Percentiles rank a stretch among this genome's conserved stretches.
Evolutionary conservation across 2,113 vertebrate genomes (phyloP).

Genomic region (Neoarius graeffei): DNA sequence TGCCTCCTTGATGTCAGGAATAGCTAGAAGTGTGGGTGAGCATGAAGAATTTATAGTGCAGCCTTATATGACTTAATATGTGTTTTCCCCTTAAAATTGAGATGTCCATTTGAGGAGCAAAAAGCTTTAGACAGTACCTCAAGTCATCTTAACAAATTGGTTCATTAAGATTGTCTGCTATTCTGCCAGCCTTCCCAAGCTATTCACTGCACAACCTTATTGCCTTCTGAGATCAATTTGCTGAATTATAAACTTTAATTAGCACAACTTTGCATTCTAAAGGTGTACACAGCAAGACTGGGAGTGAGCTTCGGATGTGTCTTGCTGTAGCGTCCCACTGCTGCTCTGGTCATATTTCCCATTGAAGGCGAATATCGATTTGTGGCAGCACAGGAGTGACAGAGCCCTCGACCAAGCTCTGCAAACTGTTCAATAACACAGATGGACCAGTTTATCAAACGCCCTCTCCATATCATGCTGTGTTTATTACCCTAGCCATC

Average conservation of each 20-base stretch:
- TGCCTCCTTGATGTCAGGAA: slow-evolving; percentile 5
- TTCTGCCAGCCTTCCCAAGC: not conserved
- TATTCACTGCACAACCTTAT: not conserved
- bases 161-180: slow-evolving; percentile 5
- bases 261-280: slow-evolving; percentile 6
- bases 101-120: not conserved
- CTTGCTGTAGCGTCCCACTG: slow-evolving; percentile 33
- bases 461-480: slow-evolving; percentile 49
- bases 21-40: not conserved
- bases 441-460: slow-evolving; percentile 54
- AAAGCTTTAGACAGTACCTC: not conserved
- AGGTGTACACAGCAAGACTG: not conserved
- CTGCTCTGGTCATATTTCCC: slow-evolving; percentile 46
- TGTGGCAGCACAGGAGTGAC: slow-evolving; percentile 35
- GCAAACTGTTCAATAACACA: slow-evolving; percentile 54
- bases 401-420: slow-evolving; percentile 46
- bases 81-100: not conserved
- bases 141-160: not conserved
- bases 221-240: not conserved
- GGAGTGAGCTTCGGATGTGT: slow-evolving; percentile 6
- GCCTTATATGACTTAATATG: not conserved
- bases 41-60: not conserved
- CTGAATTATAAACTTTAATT: slow-evolving; percentile 25
- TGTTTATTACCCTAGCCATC: slow-evolving; percentile 54
- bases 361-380: slow-evolving; percentile 50